These are phyloP conservation scores for Alectoris magna DNA, from an alignment of 2,797 vertebrate genomes.

Conservation along the genomic window DNA sequence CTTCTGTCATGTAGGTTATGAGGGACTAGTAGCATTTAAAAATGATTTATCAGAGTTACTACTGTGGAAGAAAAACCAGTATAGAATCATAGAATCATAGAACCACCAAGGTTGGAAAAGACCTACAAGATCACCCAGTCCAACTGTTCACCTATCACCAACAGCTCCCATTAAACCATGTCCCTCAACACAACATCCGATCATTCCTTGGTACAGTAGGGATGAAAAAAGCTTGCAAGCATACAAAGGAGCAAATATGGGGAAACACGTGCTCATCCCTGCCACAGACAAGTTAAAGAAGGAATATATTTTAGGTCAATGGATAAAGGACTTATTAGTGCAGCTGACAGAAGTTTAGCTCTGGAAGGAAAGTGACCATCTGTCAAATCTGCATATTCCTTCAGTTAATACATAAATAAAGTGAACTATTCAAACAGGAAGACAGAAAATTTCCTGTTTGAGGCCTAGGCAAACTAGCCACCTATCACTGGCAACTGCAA, in stretches of 20 bases:
- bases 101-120: too few relatives aligned
- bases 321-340: neutral
- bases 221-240: neutral
- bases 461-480: neutral
- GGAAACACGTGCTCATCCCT: neutral
- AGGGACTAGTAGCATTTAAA: neutral
- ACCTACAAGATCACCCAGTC: too few relatives aligned
- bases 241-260: neutral
- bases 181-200: too few relatives aligned
- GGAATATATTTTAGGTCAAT: neutral
- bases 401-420: constrained; percentile 12
- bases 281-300: neutral
- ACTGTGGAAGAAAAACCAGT: neutral
- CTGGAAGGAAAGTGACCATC: constrained; percentile 1
- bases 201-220: neutral
- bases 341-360: neutral
- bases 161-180: too few relatives aligned
- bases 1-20: neutral
- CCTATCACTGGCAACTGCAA: neutral
- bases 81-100: too few relatives aligned
- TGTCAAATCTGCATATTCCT: constrained; percentile 21
- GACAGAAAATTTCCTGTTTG: neutral
- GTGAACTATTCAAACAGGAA: neutral
- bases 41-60: neutral
- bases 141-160: too few relatives aligned